Conservation (phyloP, 1,140 invertebrate genomes). For the Panagrolaimus sp. region DNA sequence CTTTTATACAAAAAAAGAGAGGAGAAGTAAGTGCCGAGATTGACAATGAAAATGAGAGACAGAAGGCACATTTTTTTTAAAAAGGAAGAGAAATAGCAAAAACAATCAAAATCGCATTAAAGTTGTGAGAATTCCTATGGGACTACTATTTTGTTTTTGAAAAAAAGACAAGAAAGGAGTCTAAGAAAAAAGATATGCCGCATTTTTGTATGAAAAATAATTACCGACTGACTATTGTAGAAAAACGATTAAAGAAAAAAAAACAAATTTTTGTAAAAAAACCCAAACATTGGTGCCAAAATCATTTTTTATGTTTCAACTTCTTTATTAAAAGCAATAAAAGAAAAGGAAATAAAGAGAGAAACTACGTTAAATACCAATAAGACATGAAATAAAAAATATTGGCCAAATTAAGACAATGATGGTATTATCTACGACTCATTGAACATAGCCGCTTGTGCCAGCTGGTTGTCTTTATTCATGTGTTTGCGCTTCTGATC, state of each 20-base stretch:
- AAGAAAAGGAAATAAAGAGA: not conserved
- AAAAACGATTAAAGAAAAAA: too few relatives aligned
- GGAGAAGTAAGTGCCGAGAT: too few relatives aligned
- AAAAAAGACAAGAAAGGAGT: not conserved
- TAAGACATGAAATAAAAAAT: conserved; percentile 6
- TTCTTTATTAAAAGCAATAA: not conserved
- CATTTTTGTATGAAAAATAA: not conserved
- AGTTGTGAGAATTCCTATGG: not conserved
- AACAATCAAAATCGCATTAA: conserved; percentile 14
- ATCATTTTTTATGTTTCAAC: not conserved
- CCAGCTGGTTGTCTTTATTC: conserved; percentile 5
- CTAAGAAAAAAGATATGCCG: not conserved
- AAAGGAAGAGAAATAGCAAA: conserved; percentile 3
- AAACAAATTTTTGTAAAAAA: not conserved
- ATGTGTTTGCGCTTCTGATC: not conserved
- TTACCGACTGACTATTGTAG: conserved; percentile 2
- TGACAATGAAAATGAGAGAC: too few relatives aligned
- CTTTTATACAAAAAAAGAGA: not conserved
- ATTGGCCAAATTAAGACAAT: not conserved
- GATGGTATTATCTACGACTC: conserved; percentile 11
- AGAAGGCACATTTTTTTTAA: not conserved
- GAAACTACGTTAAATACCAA: not conserved
- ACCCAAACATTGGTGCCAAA: not conserved
- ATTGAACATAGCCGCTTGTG: conserved; percentile 4
- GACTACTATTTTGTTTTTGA: not conserved